Evolutionary conservation across 2,797 vertebrate species (phyloP).

Genomic region (Mionectes olivaceus): DNA sequence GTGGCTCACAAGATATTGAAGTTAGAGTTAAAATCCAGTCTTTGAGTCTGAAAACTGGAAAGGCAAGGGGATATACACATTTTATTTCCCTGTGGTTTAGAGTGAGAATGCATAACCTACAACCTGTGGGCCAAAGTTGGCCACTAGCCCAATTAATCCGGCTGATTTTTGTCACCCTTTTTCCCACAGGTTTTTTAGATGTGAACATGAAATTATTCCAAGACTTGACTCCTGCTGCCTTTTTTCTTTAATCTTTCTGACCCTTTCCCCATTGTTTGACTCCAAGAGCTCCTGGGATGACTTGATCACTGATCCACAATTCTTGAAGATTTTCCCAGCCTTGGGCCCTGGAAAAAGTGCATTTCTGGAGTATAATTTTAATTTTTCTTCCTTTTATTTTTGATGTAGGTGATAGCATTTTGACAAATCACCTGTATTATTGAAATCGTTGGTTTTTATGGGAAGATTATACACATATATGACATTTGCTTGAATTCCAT

Average conservation of each 20-base stretch:
- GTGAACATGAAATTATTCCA: not conserved
- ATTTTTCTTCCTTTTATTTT: not conserved
- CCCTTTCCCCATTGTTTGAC: not conserved
- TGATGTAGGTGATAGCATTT: slow-evolving; percentile 10
- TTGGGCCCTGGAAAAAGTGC: not conserved
- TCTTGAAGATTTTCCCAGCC: not conserved
- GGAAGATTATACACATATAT: not conserved
- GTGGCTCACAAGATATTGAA: not conserved
- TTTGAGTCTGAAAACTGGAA: not conserved
- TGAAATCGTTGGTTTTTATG: slow-evolving; percentile 5
- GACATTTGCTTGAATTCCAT: slow-evolving; percentile 21
- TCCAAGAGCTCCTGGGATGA: not conserved
- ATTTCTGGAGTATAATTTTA: not conserved
- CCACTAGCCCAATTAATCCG: not conserved
- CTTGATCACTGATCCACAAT: not conserved
- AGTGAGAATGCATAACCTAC: not conserved
- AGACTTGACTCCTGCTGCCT: not conserved
- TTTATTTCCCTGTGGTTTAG: not conserved
- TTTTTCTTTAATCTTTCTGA: not conserved
- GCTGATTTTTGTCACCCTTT: not conserved
- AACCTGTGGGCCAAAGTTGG: not conserved
- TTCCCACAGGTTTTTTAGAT: not conserved
- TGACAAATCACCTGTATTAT: slow-evolving; percentile 18
- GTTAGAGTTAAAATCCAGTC: not conserved
- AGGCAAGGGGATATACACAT: not conserved